Evolutionary conservation across 2,113 vertebrate genomes (phyloP), one percentile per base, ranked within the genome.

Genomic region (Chitala chitala): DNA sequence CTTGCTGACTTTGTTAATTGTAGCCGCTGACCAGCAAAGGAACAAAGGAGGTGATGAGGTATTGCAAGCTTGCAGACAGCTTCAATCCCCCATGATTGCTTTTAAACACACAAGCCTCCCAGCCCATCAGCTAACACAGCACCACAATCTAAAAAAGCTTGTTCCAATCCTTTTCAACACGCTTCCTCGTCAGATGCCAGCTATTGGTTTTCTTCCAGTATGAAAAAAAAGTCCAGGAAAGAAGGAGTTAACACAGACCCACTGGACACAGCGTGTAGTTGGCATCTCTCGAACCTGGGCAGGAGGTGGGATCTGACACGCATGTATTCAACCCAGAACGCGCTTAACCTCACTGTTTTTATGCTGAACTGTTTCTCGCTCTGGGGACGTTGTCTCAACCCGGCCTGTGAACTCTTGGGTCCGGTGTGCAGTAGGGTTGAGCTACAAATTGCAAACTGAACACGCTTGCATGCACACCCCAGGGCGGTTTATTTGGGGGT

Each of bases 391-490:
- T 38, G 42, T 48, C 29, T 48, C 22, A 68, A 26, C 17, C 42
- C 3, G 17, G 12, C 20, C 10, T 17, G 40, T 24, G 64, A 9
- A 68, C 46, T 48, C 40, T 48, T 24, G 29, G n/a, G n/a, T 12
- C 42, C n/a, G 17, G 22, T 68, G 40, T 46, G 22, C 42, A 48
- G 42, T 24, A 68, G 13, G 24, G 38, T 38, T 46, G 40, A 24
- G 26, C 17, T 42, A 42, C 42, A 44, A 68, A 68, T 29, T 46
- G 64, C 64, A 46, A 46, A 22, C 40, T 29, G 22, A 46, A 10
- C 64, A 68, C 64, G 46, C 38, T 68, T 68, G 64, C 44, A 38
- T 68, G 64, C 10, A 26, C 7, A 46, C 64, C 64, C 64, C 2
- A 22, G 64, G 42, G 64, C 42, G n/a, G n/a, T 22, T n/a, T n/a